Conservation (phyloP, 2,888 invertebrate genomes). For the Lapara coniferarum region DNA sequence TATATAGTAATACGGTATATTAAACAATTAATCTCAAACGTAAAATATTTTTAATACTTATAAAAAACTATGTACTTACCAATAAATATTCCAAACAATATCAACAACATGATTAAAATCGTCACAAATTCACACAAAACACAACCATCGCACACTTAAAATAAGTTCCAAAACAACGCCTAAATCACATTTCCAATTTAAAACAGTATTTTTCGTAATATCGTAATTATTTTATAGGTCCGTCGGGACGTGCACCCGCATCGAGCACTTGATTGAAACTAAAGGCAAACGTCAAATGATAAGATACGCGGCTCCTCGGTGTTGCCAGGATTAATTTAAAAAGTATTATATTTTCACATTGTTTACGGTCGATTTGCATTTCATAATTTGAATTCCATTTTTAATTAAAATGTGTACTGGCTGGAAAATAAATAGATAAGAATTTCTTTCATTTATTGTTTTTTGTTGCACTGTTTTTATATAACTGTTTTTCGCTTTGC, state of each 20-base stretch:
- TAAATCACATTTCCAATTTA: slow-evolving; percentile 13
- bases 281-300: slow-evolving; percentile 30
- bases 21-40: too few species aligned
- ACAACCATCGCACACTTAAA: slow-evolving; percentile 10
- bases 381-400: neutral
- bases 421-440: too few species aligned
- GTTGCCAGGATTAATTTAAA: slow-evolving; percentile 21
- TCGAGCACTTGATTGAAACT: slow-evolving; percentile 25
- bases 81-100: slow-evolving; percentile 28
- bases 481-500: too few species aligned
- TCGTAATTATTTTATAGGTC: slow-evolving; percentile 3
- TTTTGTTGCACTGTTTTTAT: too few species aligned
- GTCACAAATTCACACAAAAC: slow-evolving; percentile 7
- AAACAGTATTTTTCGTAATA: slow-evolving; percentile 15
- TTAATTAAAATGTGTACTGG: neutral
- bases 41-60: too few species aligned
- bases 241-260: neutral
- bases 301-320: slow-evolving; percentile 25
- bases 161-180: slow-evolving; percentile 3
- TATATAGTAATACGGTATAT: too few species aligned
- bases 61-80: slow-evolving; percentile 22
- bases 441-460: too few species aligned
- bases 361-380: neutral
- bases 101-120: slow-evolving; percentile 28
- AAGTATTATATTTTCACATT: neutral